Base-by-base conservation (phyloP, 2,113 vertebrate species). In the Mobula hypostoma region DNA sequence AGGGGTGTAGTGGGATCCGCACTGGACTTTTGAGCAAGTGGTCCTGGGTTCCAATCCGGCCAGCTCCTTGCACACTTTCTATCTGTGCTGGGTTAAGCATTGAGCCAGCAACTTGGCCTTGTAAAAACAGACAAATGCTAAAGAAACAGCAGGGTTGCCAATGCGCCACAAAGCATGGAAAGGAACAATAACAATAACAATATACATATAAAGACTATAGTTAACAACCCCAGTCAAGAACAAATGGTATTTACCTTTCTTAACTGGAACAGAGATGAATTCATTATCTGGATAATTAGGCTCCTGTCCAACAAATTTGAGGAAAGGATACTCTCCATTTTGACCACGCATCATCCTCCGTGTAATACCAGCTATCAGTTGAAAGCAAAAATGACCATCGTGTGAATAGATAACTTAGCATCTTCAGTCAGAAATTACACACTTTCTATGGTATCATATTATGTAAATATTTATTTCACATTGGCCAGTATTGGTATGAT, bases 311-410 rank as follows among this genome's bases (percentile, higher is more conserved):
- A 96, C 94, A 94, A 99, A 99, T 94, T 97, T 95, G 0, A 98
- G 98, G 94, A 97, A 95, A 0, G 97, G 96, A 2, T 94, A 96
- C 0, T 96, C 95, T 74, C 97, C 97, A 24, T 96, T 94, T 0
- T 96, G 94, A 1, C 96, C 96, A 29, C 98, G 97, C 79, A 99
- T 97, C 98, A 99, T 98, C 72, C 98, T 97, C 19, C 98, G 96
- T 0, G 96, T 95, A 79, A 99, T 96, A 0, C 98, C 98, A 94
- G 94, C 98, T 99, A 95, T 12, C 61, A 95, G 94, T n/a, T 68
- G 70, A 61, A 94, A 74, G 27, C 40, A 68, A 27, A 66, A 32
- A 24, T 4, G 9, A 19, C 15, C 72, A 15, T 6, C 29, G 9
- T 90, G 63, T 21, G 66, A n/a, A 15, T 21, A 29, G 80, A 56